Evolutionary conservation across 1,140 invertebrate genomes (phyloP).

Genomic region (Drosophila melanogaster): DNA sequence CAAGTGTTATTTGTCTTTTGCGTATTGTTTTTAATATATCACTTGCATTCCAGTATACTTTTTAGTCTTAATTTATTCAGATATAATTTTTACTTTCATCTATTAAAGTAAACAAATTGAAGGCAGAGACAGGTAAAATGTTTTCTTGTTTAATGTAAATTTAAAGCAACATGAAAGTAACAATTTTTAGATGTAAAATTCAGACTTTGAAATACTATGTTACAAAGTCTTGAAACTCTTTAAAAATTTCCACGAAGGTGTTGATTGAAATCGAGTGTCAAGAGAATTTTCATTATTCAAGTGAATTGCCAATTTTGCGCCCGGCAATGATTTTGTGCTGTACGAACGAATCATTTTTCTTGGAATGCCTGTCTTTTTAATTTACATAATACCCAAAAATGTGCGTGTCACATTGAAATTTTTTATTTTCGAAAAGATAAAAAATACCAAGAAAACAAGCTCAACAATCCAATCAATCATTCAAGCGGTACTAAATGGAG

Average conservation of each 20-base stretch:
- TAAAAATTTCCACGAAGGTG: not conserved
- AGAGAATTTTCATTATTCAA: not conserved
- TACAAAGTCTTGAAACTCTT: too few species aligned
- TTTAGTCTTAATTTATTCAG: too few species aligned
- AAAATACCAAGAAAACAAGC: not conserved
- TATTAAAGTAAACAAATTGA: too few species aligned
- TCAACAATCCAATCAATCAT: constrained; percentile 27
- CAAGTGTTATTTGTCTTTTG: too few species aligned
- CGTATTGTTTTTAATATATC: too few species aligned
- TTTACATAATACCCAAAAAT: constrained; percentile 24
- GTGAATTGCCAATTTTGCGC: not conserved
- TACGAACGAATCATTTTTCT: not conserved
- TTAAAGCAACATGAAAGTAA: too few species aligned
- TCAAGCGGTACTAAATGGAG: constrained; percentile 11
- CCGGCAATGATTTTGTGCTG: not conserved
- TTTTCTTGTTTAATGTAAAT: too few species aligned
- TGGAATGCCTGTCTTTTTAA: not conserved
- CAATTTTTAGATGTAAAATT: too few species aligned
- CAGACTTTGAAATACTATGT: too few species aligned
- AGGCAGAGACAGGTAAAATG: too few species aligned
- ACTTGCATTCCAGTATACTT: too few species aligned
- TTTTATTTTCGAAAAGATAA: not conserved
- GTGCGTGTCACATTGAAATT: constrained; percentile 18
- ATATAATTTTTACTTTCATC: too few species aligned
- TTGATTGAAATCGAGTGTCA: not conserved